These are phyloP conservation scores for Amorpha juglandis DNA, from an alignment of 2,888 invertebrate species.

Conservation along the genomic window DNA sequence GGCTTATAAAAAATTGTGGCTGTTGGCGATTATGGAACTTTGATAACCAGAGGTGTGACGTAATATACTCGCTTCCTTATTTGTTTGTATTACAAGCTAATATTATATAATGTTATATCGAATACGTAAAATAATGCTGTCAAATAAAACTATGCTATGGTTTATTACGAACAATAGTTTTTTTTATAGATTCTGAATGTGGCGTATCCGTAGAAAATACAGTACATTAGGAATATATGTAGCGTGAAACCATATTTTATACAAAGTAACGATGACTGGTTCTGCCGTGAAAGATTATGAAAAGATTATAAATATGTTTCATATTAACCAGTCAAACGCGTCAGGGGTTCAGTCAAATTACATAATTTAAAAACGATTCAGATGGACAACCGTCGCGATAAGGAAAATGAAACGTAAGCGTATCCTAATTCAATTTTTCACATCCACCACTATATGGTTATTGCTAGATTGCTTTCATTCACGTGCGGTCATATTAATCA, in stretches of 20 bases:
- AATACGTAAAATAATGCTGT: neutral
- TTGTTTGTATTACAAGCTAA: slow-evolving; percentile 22
- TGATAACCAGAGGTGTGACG: slow-evolving; percentile 65
- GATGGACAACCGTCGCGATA: slow-evolving; percentile 49
- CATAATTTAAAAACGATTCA: slow-evolving; percentile 43
- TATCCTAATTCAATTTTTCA: slow-evolving; percentile 27
- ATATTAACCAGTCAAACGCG: slow-evolving; percentile 34
- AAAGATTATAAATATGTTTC: slow-evolving; percentile 25
- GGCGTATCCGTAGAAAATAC: slow-evolving; percentile 9
- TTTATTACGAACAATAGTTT: too few species aligned
- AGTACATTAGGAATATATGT: neutral
- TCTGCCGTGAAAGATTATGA: slow-evolving; percentile 2
- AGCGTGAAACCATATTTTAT: slow-evolving; percentile 20
- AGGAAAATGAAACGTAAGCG: slow-evolving; percentile 39
- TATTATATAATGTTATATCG: neutral
- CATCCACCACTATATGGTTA: slow-evolving; percentile 14
- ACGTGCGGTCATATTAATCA: slow-evolving; percentile 4
- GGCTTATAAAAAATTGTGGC: slow-evolving; percentile 55
- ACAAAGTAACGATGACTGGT: slow-evolving; percentile 30
- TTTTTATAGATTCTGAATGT: too few species aligned
- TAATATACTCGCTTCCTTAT: slow-evolving; percentile 62
- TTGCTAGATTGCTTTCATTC: slow-evolving; percentile 17
- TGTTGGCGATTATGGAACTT: slow-evolving; percentile 60
- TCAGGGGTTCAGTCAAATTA: slow-evolving; percentile 32
- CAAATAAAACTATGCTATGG: too few species aligned